Evolutionary conservation across 2,888 invertebrate species (phyloP).

Genomic region (Falcaria lacertinaria): DNA sequence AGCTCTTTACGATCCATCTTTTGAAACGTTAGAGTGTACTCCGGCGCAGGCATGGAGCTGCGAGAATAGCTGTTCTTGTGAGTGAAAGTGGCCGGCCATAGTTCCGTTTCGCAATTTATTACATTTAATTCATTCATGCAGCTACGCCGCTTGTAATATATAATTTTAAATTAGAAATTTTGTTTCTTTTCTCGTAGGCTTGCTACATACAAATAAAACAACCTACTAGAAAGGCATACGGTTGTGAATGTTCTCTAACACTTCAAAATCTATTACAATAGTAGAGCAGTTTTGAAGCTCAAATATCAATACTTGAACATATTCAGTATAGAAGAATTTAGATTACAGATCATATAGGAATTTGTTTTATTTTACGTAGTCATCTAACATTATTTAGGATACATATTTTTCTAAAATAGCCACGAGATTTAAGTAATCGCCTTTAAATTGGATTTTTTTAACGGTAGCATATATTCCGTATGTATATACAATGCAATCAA

Average conservation of each 20-base stretch:
- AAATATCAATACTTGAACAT: no score
- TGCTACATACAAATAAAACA: neutral
- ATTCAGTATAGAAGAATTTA: no score
- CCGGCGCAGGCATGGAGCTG: slow-evolving; percentile 31
- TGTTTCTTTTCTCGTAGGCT: neutral
- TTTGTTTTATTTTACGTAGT: no score
- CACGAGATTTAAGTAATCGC: no score
- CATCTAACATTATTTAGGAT: no score
- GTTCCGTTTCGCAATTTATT: slow-evolving; percentile 66
- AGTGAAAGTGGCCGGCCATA: slow-evolving; percentile 70
- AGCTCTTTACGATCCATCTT: slow-evolving; percentile 55
- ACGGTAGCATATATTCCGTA: no score
- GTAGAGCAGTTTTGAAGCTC: no score
- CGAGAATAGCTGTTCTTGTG: slow-evolving; percentile 59
- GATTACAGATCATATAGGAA: no score
- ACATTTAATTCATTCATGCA: slow-evolving; percentile 39
- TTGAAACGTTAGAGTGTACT: slow-evolving; percentile 17
- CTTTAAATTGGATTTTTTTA: no score
- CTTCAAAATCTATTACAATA: no score
- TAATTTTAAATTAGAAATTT: slow-evolving; percentile 22
- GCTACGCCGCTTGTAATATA: slow-evolving; percentile 19
- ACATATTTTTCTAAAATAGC: no score
- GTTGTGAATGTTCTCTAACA: neutral
- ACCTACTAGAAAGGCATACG: neutral
- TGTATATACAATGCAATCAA: no score